Conservation (phyloP, 2,797 vertebrate genomes). For the Poecilia picta region DNA sequence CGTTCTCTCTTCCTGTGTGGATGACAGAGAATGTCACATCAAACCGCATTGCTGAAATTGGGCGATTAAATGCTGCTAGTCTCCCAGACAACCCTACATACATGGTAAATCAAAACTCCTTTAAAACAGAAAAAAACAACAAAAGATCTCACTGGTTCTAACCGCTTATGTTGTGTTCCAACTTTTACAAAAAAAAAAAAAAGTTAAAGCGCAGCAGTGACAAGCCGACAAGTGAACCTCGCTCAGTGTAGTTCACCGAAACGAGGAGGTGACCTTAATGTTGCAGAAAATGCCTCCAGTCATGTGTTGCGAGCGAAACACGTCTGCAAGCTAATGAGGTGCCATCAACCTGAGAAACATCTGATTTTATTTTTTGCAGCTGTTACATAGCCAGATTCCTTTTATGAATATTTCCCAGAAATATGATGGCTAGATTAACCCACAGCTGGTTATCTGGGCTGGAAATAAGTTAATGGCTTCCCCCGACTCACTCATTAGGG, state of each 20-base stretch:
- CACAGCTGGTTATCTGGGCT: background rate
- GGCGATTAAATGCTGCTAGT: conserved; percentile 25
- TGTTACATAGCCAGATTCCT: background rate
- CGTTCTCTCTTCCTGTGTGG: conserved; percentile 18
- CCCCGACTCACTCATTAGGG: background rate
- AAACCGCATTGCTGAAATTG: conserved; percentile 47
- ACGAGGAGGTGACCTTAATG: conserved; percentile 22
- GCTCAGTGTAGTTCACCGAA: conserved; percentile 4
- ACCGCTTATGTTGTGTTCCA: background rate
- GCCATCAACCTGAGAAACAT: conserved; percentile 17
- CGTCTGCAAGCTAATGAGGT: conserved; percentile 28
- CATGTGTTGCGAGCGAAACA: conserved; percentile 3
- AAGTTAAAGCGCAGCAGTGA: background rate
- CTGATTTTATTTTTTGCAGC: background rate
- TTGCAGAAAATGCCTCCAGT: conserved; percentile 24
- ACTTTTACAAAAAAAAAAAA: conserved; percentile 4
- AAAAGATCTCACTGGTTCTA: conserved; percentile 7
- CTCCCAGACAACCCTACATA: conserved; percentile 28
- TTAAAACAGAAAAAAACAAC: conserved; percentile 9
- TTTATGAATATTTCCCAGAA: background rate
- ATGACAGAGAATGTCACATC: conserved; percentile 67
- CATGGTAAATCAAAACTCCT: conserved; percentile 48
- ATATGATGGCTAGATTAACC: background rate
- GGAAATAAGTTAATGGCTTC: background rate
- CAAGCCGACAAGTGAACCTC: conserved; percentile 26